Evolutionary conservation across 2,113 vertebrate genomes (phyloP).

Genomic region (Tetrao urogallus): DNA sequence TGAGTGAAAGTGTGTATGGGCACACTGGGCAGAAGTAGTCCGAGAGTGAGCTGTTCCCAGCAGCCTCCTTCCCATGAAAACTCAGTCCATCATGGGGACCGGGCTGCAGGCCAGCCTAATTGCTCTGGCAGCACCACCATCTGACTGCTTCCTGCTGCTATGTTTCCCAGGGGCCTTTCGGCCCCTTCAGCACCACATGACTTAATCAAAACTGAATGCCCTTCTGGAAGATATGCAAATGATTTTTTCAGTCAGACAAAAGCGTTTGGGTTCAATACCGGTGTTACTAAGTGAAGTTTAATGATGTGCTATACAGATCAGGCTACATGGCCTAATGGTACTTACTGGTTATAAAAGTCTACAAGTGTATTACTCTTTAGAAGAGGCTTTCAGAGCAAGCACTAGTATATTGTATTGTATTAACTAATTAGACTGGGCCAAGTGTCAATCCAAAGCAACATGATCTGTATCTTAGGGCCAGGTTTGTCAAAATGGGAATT

Average conservation of each 20-base stretch:
- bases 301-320: slow-evolving; percentile 65
- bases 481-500: not conserved
- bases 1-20: rapidly evolving
- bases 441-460: not conserved
- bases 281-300: slow-evolving; percentile 68
- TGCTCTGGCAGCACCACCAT: slow-evolving; percentile 53
- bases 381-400: slow-evolving; percentile 12
- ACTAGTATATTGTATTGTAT: not conserved
- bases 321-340: not conserved
- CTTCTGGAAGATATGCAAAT: slow-evolving; percentile 72
- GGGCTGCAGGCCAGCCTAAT: slow-evolving; percentile 70
- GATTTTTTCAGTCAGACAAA: slow-evolving; percentile 59
- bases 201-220: slow-evolving; percentile 68
- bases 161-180: slow-evolving; percentile 66
- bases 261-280: slow-evolving; percentile 53
- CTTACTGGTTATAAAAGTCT: slow-evolving; percentile 17
- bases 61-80: slow-evolving; percentile 20
- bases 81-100: not conserved
- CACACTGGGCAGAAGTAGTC: not conserved
- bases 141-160: slow-evolving; percentile 57
- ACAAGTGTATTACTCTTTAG: not conserved
- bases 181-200: slow-evolving; percentile 59
- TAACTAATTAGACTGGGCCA: not conserved
- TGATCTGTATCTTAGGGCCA: not conserved
- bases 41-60: not conserved